A percentile compares a stretch with the other conserved stretches of the same genome.
Evolutionary conservation across 2,888 invertebrate genomes (phyloP).

Genomic region (Cacoxenus indagator): DNA sequence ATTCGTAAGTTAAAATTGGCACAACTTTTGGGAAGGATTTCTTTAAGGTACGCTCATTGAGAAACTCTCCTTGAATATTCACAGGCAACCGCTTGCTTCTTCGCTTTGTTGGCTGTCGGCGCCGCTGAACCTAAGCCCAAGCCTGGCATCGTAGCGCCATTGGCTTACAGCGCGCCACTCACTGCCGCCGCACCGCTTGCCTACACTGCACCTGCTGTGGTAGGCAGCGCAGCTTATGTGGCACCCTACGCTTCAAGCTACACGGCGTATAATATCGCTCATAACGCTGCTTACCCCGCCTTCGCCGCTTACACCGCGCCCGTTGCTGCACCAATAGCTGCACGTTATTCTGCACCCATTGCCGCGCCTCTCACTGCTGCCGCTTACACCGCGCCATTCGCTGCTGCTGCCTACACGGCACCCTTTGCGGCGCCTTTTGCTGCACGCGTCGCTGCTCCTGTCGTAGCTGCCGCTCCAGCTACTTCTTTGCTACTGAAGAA

Average conservation of each 20-base stretch:
- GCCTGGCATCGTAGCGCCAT: conserved; percentile 49
- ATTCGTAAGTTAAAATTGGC: conserved; percentile 48
- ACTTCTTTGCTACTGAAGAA: conserved; percentile 51
- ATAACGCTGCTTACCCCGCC: conserved; percentile 62
- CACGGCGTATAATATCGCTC: conserved; percentile 52
- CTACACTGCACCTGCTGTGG: conserved; percentile 57
- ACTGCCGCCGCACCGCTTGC: conserved; percentile 50
- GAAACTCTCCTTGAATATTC: not conserved
- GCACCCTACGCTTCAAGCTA: conserved; percentile 66
- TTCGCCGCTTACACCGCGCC: conserved; percentile 52
- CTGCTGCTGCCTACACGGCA: conserved; percentile 38
- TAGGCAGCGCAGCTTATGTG: conserved; percentile 62
- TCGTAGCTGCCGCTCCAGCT: conserved; percentile 40
- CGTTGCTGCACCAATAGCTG: conserved; percentile 32
- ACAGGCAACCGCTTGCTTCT: conserved; percentile 58
- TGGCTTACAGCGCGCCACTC: conserved; percentile 14
- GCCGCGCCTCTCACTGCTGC: conserved; percentile 22
- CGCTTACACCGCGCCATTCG: conserved; percentile 29
- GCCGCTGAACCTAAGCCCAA: too few relatives aligned
- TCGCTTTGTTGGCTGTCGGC: conserved; percentile 58
- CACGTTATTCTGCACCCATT: conserved; percentile 30
- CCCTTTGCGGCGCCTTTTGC: conserved; percentile 22
- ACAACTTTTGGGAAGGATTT: not conserved
- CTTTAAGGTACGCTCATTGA: not conserved
- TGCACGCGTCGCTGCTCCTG: not conserved